Evolutionary conservation across 2,113 vertebrate genomes (phyloP), one percentile per base, ranked within the genome.

Genomic region (Tupaia chinensis): DNA sequence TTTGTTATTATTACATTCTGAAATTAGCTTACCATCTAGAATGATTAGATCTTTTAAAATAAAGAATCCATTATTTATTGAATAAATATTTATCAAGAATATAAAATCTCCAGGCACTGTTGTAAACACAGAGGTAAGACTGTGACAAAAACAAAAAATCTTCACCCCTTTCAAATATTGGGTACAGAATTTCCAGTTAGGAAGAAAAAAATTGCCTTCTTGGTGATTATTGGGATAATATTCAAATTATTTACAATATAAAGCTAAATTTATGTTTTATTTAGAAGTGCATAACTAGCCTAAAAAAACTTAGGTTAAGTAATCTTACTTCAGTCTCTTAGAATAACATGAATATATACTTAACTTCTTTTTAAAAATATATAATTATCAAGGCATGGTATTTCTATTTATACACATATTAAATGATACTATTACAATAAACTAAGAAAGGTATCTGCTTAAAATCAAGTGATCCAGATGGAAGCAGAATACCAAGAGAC

Each of bases 401-500:
- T 82, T 89, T 95, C 13, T 77, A 69, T 69, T 73, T 74, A 74
- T 79, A 25, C 15, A 61, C 32, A 61, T 74, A 84, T 80, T 87
- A 88, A 72, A 23, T 66, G 53, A 84, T 53, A 63, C 7, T 44
- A 2, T 66, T 65, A 70, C 9, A 88, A 61, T 63, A 84, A 87
- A 61, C 72, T 68, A 27, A 91, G 17, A 12, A 94, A 89, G 11
- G 5, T 79, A 66, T 54, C 53, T 77, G 56, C 20, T 89, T 84
- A 81, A 93, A 88, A 89, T 13, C 14, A 87, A 87, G 53, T 77
- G 20, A 93, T 92, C 58, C 83, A 96, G 89, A 87, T 93, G 91
- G 82, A 97, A 15, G 9, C 25, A 70, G 84, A 89, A 89, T 89
- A 89, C 3, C 44, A n/a, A 89, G 32, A 81, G 86, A 83, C 16